Conservation (phyloP, 2,888 invertebrate genomes). For the Andrena haemorrhoa region DNA sequence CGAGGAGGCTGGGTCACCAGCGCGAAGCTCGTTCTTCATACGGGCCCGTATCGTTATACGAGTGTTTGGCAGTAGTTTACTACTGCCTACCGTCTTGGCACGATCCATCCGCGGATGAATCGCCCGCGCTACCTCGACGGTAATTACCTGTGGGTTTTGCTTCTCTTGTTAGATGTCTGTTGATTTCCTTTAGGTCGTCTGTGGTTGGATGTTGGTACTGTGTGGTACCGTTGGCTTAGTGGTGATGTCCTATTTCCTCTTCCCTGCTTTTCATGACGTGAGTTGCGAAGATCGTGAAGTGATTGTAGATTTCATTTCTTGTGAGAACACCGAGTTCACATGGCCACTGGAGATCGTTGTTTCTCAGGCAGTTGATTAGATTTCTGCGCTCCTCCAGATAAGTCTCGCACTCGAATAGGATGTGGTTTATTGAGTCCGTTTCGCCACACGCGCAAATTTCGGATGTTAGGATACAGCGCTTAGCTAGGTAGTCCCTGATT, state of each 20-base stretch:
- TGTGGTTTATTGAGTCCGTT: background rate
- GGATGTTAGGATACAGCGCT: background rate
- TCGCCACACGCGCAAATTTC: background rate
- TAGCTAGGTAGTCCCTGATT: background rate
- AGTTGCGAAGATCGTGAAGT: background rate
- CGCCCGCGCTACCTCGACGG: too few species aligned
- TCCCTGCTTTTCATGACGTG: background rate
- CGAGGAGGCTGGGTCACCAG: conserved; percentile 21
- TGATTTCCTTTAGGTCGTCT: too few species aligned
- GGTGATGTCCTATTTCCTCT: background rate
- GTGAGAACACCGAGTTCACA: background rate
- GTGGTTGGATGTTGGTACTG: too few species aligned
- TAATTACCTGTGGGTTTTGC: too few species aligned
- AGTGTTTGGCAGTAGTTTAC: too few species aligned
- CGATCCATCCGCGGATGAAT: too few species aligned
- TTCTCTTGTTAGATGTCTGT: too few species aligned
- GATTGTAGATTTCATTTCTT: background rate
- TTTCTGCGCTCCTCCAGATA: background rate
- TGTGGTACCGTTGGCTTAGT: too few species aligned
- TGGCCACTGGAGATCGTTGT: background rate
- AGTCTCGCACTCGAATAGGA: too few species aligned
- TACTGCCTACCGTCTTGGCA: background rate
- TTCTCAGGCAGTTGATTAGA: background rate
- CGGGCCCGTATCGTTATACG: background rate
- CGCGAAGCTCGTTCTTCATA: conserved; percentile 4